These are phyloP conservation scores for Saccostrea echinata DNA, from an alignment of 1,140 invertebrate genomes.

Conservation along the genomic window DNA sequence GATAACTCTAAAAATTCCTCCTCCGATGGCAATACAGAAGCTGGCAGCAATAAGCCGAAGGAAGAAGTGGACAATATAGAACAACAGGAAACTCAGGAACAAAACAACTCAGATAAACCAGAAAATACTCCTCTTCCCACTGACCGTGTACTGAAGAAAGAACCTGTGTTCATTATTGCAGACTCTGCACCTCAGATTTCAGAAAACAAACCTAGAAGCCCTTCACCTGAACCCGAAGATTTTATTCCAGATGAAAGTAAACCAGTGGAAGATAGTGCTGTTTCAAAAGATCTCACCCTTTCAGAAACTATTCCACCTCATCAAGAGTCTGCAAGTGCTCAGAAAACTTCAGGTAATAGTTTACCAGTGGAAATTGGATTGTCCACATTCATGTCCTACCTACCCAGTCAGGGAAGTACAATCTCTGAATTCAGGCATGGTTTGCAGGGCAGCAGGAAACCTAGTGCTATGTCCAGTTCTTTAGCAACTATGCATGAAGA, in stretches of 20 bases:
- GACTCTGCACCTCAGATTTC: neutral
- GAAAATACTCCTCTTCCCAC: slow-evolving; percentile 24
- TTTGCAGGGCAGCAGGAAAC: neutral
- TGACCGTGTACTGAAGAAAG: slow-evolving; percentile 40
- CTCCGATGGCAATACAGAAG: slow-evolving; percentile 14
- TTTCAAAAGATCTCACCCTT: neutral
- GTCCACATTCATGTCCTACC: neutral
- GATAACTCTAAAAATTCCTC: slow-evolving; percentile 43
- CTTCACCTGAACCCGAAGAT: neutral
- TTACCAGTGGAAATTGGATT: slow-evolving; percentile 24
- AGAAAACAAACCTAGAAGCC: neutral
- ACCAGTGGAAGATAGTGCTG: no score
- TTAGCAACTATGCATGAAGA: neutral
- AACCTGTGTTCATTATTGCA: slow-evolving; percentile 38
- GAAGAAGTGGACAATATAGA: slow-evolving; percentile 9
- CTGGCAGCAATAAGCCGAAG: slow-evolving; percentile 23
- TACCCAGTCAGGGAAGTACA: slow-evolving; percentile 19
- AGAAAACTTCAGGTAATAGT: slow-evolving; percentile 22
- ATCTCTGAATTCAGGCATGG: slow-evolving; percentile 27
- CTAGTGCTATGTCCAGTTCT: neutral
- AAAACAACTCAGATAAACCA: slow-evolving; percentile 23
- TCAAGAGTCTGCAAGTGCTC: neutral
- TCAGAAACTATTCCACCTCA: neutral
- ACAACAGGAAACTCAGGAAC: neutral
- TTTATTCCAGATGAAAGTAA: neutral